Base-by-base conservation (phyloP, 1,140 invertebrate species). In the Hyles euphorbiae region DNA sequence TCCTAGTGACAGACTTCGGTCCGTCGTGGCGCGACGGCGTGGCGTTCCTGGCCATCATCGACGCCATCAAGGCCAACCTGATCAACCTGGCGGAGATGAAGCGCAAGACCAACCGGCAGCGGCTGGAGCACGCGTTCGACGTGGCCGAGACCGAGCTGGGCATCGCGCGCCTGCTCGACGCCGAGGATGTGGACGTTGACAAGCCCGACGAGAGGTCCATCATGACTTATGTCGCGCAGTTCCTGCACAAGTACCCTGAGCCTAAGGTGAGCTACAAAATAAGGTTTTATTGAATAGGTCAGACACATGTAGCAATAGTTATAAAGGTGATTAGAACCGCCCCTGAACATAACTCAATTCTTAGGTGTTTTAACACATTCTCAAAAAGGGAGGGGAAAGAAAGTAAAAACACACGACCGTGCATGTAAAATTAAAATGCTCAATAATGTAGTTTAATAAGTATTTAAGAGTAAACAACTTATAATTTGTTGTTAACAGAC, bases 161-260 rank as follows among this genome's bases (percentile, higher is more conserved):
- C 49, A 98, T 99, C 68, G 94, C 97, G n/a, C 92, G 95, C 70
- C 90, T 99, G 8, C 89, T 99, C 32, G 98, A 99, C 87, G 94
- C 98, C 34, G 97, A 98, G 91, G 98, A 99, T 90, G 97, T 99
- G 34, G 97, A 99, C 90, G 97, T 99, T 9, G 94, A 96, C 10
- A 96, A 96, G 78, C 98, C 98, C 6, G 98, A 99, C 88, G 98
- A 99, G 81, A 97, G 98, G 87, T 99, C 97, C 40, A 97, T 99
- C 65, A 99, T 99, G 97, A 99, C 98, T 34, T 99, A 99, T 87
- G 97, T 99, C 47, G 98, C 98, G 44, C 98, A 99, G 90, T 99
- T 99, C 89, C 90, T 99, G 65, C 96, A 99, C 82, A 97, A 97
- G 89, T 98, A 98, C 88, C 95, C 95, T 12, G 95, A 96, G 88